Conservation (phyloP, 1,140 invertebrate species). For the Drosophila albomicans region DNA sequence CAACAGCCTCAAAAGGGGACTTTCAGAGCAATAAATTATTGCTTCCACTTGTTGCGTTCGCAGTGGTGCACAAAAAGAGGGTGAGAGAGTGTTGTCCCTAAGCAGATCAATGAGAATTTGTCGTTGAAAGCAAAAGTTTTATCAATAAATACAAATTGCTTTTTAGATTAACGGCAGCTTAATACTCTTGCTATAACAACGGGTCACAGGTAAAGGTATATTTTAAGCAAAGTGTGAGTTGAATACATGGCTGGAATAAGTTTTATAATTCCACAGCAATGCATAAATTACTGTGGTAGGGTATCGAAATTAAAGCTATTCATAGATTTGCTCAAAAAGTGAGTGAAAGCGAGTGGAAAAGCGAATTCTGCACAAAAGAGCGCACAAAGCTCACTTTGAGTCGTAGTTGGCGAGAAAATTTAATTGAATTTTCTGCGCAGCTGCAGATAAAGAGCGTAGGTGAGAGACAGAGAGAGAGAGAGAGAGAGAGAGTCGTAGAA, state of each 20-base stretch:
- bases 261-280: background rate
- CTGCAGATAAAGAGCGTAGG: slow-evolving; percentile 44
- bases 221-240: too few relatives aligned
- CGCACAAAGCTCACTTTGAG: slow-evolving; percentile 55
- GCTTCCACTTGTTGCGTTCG: slow-evolving; percentile 41
- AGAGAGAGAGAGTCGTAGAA: background rate
- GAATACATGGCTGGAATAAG: background rate
- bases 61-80: background rate
- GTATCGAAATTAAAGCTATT: background rate
- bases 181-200: background rate
- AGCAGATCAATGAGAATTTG: background rate
- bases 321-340: background rate
- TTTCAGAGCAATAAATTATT: background rate
- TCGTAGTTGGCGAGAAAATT: slow-evolving; percentile 28
- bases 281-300: slow-evolving; percentile 1
- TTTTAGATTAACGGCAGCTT: background rate
- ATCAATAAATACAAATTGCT: background rate
- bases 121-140: background rate
- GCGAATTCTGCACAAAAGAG: slow-evolving; percentile 33
- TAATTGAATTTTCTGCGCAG: slow-evolving; percentile 79
- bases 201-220: too few relatives aligned
- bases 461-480: slow-evolving; percentile 37
- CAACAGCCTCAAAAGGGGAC: slow-evolving; percentile 36
- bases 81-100: background rate
- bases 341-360: slow-evolving; percentile 8